Evolutionary conservation across 2,888 invertebrate species (phyloP).

Genomic region (Polyommatus iphigenia): DNA sequence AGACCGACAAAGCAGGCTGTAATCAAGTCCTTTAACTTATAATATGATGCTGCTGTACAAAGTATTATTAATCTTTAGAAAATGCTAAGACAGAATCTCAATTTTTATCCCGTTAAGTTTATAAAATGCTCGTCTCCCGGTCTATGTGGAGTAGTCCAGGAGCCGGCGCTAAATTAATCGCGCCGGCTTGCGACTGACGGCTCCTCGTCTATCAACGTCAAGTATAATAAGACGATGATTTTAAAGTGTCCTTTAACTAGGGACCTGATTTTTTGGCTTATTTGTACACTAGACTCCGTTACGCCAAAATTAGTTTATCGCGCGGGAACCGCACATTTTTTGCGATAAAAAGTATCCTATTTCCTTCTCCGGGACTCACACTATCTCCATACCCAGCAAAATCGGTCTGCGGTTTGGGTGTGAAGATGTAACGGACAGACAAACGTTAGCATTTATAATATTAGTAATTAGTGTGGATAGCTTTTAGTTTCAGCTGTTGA

Average conservation of each 20-base stretch:
- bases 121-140: slow-evolving; percentile 4
- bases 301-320: too few species aligned
- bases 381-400: too few species aligned
- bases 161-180: background rate
- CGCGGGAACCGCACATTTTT: too few species aligned
- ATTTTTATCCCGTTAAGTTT: slow-evolving; percentile 4
- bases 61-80: background rate
- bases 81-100: background rate
- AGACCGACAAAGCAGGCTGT: too few species aligned
- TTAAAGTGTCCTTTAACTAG: background rate
- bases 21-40: too few species aligned
- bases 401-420: too few species aligned
- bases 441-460: too few species aligned
- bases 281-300: background rate
- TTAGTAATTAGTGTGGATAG: too few species aligned
- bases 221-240: background rate
- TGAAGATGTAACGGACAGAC: too few species aligned
- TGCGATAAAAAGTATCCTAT: too few species aligned
- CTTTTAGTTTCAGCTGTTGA: too few species aligned
- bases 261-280: background rate
- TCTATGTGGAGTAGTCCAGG: slow-evolving; percentile 2
- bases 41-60: background rate
- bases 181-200: slow-evolving; percentile 11
- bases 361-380: too few species aligned
- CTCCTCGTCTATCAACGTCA: slow-evolving; percentile 13